phyloP scores from a whole-genome alignment of 2,888 invertebrate genomes.

The Volucella inflata region DNA sequence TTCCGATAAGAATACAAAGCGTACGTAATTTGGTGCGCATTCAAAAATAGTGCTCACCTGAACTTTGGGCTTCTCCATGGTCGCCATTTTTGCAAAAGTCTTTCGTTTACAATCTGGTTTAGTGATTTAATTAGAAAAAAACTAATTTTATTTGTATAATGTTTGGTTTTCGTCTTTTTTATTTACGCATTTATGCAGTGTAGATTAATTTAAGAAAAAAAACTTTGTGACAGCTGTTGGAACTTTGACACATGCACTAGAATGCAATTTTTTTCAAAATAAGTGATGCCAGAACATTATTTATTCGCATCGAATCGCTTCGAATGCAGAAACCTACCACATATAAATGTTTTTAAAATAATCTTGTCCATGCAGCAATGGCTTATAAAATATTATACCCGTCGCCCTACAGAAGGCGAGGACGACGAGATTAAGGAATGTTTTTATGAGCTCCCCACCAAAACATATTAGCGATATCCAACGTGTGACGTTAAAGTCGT shows the following conservation, averaged over 20 bases:
- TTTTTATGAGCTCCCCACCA: no score
- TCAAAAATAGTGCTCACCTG: constrained; percentile 77
- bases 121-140: constrained; percentile 38
- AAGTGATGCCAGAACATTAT: constrained; percentile 37
- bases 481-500: no score
- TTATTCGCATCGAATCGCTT: background rate
- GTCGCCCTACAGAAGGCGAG: no score
- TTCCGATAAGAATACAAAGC: constrained; percentile 45
- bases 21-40: background rate
- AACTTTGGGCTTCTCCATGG: constrained; percentile 81
- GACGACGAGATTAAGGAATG: no score
- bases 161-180: constrained; percentile 28
- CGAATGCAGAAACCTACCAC: background rate
- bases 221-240: constrained; percentile 26
- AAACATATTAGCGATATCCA: no score
- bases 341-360: no score
- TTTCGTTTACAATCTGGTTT: constrained; percentile 9
- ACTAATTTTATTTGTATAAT: constrained; percentile 24
- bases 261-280: constrained; percentile 7
- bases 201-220: constrained; percentile 25
- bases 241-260: background rate
- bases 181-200: constrained; percentile 44
- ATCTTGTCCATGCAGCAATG: no score
- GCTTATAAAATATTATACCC: no score
- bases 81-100: constrained; percentile 80